Base-by-base conservation (phyloP, 2,888 invertebrate species). In the Orchesellides sinensis region DNA sequence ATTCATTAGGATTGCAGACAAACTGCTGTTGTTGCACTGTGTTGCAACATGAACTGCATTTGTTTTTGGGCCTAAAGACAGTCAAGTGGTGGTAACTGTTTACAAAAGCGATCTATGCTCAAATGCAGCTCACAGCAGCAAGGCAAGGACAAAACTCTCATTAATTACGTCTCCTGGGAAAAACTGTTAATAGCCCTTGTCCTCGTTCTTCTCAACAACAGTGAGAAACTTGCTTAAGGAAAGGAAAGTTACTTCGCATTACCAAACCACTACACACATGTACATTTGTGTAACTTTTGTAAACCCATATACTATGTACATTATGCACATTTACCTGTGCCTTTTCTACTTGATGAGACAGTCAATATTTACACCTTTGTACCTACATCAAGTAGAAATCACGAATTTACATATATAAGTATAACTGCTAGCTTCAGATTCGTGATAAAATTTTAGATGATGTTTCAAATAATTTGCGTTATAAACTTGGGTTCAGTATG, bases 131-230 rank as follows among this genome's bases (percentile, higher is more conserved):
- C 32, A n/a, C n/a, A 40, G 77, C 49, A 68, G n/a, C n/a, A 77
- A 77, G 10, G 32, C 77, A 77, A 77, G 77, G 77, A 77, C 77
- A 77, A 77, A 68, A 77, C 32, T 56, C 59, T 77, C 77, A 77
- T 77, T 77, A 77, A 77, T 77, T 77, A 77, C 68, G 59, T 77
- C 77, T 77, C 77, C 56, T 68, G 75, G 66, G 77, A 66, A 77
- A 77, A 77, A 68, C 77, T 77, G 77, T 49, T 77, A 77, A 75
- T 75, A 77, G 77, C 77, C 59, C 77, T 68, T 77, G 77, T 68
- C 77, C 77, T 77, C 59, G 56, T 77, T 77, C 66, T 35, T 19
- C 17, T 59, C 29, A 4, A 10, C 47, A 47, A 6, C 47, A 47
- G 14, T 17, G 47, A 6, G 32, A 32, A 32, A 5, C 5, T 32